Percentiles rank a stretch among this genome's conserved stretches.
Evolutionary conservation across 2,797 vertebrate species (phyloP).

Genomic region (Danio aesculapii): DNA sequence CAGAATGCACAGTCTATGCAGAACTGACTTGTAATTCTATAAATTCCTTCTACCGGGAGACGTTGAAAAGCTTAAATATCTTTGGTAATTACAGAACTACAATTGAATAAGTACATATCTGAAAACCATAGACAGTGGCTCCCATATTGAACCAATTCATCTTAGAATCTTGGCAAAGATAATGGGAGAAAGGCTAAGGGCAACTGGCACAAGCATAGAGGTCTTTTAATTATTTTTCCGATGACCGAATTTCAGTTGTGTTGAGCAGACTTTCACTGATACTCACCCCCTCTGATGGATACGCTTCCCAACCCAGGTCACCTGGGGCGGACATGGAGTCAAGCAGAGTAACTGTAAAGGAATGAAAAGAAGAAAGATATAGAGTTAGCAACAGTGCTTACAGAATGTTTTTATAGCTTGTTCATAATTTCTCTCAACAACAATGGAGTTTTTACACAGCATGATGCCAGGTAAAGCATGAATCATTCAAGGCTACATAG

Average conservation of each 20-base stretch:
- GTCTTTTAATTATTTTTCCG: not conserved
- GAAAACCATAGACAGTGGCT: not conserved
- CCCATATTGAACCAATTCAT: not conserved
- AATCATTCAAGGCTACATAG: slow-evolving; percentile 10
- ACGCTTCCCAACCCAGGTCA: slow-evolving; percentile 87
- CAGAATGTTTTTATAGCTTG: not conserved
- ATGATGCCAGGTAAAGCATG: slow-evolving; percentile 1
- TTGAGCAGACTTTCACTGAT: slow-evolving; percentile 23
- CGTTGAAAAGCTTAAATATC: not conserved
- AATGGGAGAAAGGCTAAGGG: slow-evolving; percentile 3
- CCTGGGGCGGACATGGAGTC: slow-evolving; percentile 86
- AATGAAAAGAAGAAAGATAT: slow-evolving; percentile 70
- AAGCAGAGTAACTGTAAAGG: slow-evolving; percentile 84
- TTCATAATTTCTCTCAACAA: slow-evolving; percentile 3
- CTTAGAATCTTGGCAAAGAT: not conserved
- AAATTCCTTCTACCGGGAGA: not conserved
- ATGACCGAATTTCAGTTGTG: not conserved
- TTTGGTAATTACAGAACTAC: not conserved
- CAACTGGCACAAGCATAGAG: slow-evolving; percentile 9
- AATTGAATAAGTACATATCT: not conserved
- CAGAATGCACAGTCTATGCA: not conserved
- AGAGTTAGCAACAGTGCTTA: slow-evolving; percentile 10
- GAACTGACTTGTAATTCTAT: not conserved
- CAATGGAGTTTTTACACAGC: slow-evolving; percentile 1
- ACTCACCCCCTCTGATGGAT: slow-evolving; percentile 85